Evolutionary conservation across 2,888 invertebrate genomes (phyloP), one percentile per base, ranked within the genome.

Genomic region (Ichneumon xanthorius): DNA sequence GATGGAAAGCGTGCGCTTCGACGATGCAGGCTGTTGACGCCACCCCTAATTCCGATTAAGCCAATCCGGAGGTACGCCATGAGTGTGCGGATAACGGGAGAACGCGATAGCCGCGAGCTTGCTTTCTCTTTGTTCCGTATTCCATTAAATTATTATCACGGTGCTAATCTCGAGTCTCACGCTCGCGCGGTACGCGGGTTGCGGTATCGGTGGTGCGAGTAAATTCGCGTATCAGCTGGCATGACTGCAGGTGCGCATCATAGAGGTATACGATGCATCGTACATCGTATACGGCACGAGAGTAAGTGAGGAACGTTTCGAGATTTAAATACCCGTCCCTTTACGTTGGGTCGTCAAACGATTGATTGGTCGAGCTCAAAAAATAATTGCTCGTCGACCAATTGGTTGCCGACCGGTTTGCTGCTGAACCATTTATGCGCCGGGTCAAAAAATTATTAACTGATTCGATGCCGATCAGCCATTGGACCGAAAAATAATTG

Each of bases 71-170:
- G 30, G 55, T 14, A 16, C 40, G 71, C 65, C 65, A 67, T 53
- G 55, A 16, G 45, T 48, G 9, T 33, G 37, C 37, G 50, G 73
- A 79, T 37, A 63, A 30, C 37, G 58, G 58, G 58, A 26, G 45
- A 70, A 22, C 7, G n/a, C 58, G 79, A 71, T 33, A 33, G 71
- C 19, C 53, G 11, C n/a, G 22, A 19, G 48, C 11, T 50, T 50
- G 19, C 55, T 30, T 45, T 48, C 68, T 68, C 80, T 67, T 63
- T 61, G 40, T 61, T 37, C 48, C 61, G 75, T 55, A 70, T 84
- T 76, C 53, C 80, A 80, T 84, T 70, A 76, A 80, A 84, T 84
- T 75, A 84, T 75, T 70, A 63, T 76, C 79, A 65, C 70, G 71
- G 19, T 45, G 45, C 73, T 80, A 71, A 80, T 84, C 75, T 48